Evolutionary conservation across 2,797 vertebrate genomes (phyloP).

Genomic region (Artibeus jamaicensis): DNA sequence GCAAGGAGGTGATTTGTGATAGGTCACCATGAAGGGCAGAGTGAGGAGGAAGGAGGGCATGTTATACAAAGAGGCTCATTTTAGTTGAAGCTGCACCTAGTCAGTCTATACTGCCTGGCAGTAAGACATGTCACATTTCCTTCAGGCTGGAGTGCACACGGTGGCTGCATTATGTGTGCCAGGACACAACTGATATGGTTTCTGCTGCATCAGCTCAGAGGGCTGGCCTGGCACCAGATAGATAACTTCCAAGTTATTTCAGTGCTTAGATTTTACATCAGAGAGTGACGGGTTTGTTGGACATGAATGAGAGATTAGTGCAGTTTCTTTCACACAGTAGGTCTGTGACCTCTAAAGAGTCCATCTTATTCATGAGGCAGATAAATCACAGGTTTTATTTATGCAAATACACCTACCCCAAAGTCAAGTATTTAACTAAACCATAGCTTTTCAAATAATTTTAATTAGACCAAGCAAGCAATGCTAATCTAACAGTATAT

Average conservation of each 20-base stretch:
- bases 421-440: slow-evolving; percentile 79
- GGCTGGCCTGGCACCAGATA: background rate
- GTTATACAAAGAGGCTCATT: background rate
- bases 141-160: background rate
- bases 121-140: background rate
- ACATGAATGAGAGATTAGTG: background rate
- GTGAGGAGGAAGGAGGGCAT: background rate
- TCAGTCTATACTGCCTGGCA: background rate
- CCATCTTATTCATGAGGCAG: background rate
- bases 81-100: background rate
- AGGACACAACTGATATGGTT: background rate
- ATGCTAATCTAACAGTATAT: slow-evolving; percentile 63
- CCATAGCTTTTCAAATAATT: slow-evolving; percentile 63
- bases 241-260: background rate
- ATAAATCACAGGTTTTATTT: slow-evolving; percentile 11
- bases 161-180: background rate
- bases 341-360: background rate
- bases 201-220: background rate
- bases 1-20: background rate
- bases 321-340: background rate
- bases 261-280: background rate
- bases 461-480: slow-evolving; percentile 78
- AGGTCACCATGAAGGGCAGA: background rate
- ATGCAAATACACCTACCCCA: slow-evolving; percentile 50
- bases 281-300: background rate